Evolutionary conservation across 2,888 invertebrate species (phyloP).

Genomic region (Ichneumoninae sp.): DNA sequence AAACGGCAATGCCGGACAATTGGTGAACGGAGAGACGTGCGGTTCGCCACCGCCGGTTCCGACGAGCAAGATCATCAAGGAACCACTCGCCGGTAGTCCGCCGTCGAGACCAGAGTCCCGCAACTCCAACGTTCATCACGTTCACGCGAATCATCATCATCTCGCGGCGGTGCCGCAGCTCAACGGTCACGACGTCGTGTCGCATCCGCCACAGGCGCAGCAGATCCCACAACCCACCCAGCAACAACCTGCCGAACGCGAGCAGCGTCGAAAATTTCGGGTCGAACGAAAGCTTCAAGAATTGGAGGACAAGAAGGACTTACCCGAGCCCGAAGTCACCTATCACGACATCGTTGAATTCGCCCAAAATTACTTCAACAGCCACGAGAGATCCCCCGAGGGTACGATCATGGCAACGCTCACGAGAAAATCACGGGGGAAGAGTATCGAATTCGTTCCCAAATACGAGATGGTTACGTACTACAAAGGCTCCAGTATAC

Average conservation of each 20-base stretch:
- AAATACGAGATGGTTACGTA: conserved; percentile 97
- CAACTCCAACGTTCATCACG: conserved; percentile 73
- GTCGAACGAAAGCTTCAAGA: conserved; percentile 95
- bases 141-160: conserved; percentile 66
- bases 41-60: conserved; percentile 78
- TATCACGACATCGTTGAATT: conserved; percentile 95
- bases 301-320: conserved; percentile 87
- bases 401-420: conserved; percentile 95
- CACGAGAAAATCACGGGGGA: conserved; percentile 90
- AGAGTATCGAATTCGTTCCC: conserved; percentile 91
- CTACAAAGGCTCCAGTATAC: conserved; percentile 94
- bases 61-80: conserved; percentile 77
- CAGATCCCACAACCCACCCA: conserved; percentile 65
- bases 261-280: conserved; percentile 92
- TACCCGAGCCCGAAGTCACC: conserved; percentile 85
- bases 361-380: conserved; percentile 97
- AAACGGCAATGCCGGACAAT: conserved; percentile 75
- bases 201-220: conserved; percentile 68
- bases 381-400: conserved; percentile 93
- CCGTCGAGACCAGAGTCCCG: conserved; percentile 77
- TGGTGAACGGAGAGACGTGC: conserved; percentile 76
- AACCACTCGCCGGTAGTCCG: conserved; percentile 74
- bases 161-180: conserved; percentile 70
- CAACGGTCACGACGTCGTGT: conserved; percentile 67
- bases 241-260: conserved; percentile 87